Evolutionary conservation across 2,888 invertebrate genomes (phyloP), one percentile per base, ranked within the genome.

Genomic region (Aporophyla lueneburgensis): DNA sequence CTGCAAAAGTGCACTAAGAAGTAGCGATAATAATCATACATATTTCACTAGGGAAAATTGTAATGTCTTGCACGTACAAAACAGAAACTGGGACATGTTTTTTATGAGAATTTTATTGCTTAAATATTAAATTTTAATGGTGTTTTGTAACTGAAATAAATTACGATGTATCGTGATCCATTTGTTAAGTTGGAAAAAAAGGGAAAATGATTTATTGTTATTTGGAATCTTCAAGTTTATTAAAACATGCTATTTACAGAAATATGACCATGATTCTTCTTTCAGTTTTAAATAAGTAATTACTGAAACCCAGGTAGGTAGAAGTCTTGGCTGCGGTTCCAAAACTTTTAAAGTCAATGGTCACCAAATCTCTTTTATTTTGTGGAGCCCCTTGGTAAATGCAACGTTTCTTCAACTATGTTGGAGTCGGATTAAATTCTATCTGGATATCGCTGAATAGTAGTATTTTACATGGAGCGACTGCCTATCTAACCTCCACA

Each of bases 51-150:
- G 65, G 14, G 56, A 24, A 67, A 73, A 76, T 82, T 76, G 16
- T 65, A 71, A 85, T 74, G 40, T 66, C 33, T 49, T 40, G 59
- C 85, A 77, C 85, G 83, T 80, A 70, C 67, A 61, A 56, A 65
- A 56, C 54, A 21, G 51, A 69, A 84, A 70, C 53, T 56, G 19
- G 68, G 71, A 62, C 58, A n/a, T 2, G 33, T 63, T 54, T 81
- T 72, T 87, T 73, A 76, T 43, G 14, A 12, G 76, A 21, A 71
- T 79, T 75, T 75, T 79, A 79, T 80, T 68, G 49, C 73, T 53
- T 51, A 63, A 73, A 72, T 70, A 72, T 86, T 75, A 76, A 74
- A 73, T 33, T 58, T 56, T 83, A 69, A 70, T 49, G 61, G 59
- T 56, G 76, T 33, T 79, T 81, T 80, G 19, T 70, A 46, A 76